Evolutionary conservation across 1,140 invertebrate species (phyloP).

Genomic region (Eulimnadia texana): DNA sequence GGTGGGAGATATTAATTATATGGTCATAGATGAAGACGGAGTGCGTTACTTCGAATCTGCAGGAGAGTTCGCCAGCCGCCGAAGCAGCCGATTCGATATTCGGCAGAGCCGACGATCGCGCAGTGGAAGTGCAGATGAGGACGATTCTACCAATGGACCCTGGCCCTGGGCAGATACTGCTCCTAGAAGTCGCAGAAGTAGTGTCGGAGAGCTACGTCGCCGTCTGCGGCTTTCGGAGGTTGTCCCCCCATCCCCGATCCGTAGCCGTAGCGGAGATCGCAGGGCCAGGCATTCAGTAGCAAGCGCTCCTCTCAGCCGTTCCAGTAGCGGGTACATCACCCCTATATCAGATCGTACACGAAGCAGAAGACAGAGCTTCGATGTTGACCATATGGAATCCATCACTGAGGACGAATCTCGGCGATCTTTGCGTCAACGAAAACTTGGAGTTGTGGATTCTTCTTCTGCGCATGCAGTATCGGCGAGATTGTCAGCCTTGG

Average conservation of each 20-base stretch:
- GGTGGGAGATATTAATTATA: slow-evolving; percentile 56
- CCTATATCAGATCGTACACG: neutral
- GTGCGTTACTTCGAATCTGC: slow-evolving; percentile 58
- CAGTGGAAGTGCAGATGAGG: slow-evolving; percentile 2
- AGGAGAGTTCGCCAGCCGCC: slow-evolving; percentile 15
- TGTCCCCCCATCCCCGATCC: neutral
- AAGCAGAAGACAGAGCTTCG: neutral
- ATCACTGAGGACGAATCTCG: neutral
- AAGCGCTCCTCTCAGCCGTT: neutral
- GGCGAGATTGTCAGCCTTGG: neutral
- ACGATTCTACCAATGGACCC: slow-evolving; percentile 1
- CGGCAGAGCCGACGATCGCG: slow-evolving; percentile 17
- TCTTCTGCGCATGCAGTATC: neutral
- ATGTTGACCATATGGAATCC: neutral
- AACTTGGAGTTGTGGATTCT: neutral
- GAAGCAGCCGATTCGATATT: slow-evolving; percentile 12
- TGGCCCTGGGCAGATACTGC: slow-evolving; percentile 15
- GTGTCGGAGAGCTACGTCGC: slow-evolving; percentile 8
- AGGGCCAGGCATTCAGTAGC: slow-evolving; percentile 6
- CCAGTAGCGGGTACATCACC: slow-evolving; percentile 6
- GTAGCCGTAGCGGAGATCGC: neutral
- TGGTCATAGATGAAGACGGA: slow-evolving; percentile 57
- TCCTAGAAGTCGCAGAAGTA: slow-evolving; percentile 6
- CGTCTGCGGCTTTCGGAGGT: neutral
- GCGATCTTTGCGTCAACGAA: neutral